A percentile compares a stretch with the other conserved stretches of the same genome.
phyloP scores from a whole-genome alignment of 2,797 vertebrate genomes.

The Hyperoplus lanceolatus region DNA sequence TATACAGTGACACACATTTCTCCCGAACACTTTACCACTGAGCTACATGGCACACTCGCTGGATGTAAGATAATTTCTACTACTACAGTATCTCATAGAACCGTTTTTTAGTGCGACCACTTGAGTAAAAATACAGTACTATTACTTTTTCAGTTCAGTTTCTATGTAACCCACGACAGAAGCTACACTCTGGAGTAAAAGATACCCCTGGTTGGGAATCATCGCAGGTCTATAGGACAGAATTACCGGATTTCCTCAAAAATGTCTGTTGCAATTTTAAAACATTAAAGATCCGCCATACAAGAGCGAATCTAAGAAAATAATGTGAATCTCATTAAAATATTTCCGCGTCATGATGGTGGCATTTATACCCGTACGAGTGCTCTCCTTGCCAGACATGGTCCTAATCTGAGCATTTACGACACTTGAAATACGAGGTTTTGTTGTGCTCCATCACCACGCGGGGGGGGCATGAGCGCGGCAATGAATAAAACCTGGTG shows the following conservation, averaged over 20 bases:
- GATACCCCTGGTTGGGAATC: background rate
- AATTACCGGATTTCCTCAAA: background rate
- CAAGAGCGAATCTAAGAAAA: slow-evolving; percentile 1
- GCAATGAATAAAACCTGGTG: slow-evolving; percentile 72
- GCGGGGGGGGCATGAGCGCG: slow-evolving; percentile 55
- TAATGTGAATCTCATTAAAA: slow-evolving; percentile 14
- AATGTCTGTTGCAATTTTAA: background rate
- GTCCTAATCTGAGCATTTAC: slow-evolving; percentile 69
- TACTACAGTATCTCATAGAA: no score
- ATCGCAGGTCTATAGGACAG: background rate
- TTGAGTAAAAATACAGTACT: no score
- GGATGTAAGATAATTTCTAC: no score
- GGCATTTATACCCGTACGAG: slow-evolving; percentile 31
- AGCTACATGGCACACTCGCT: no score
- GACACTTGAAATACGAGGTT: slow-evolving; percentile 64
- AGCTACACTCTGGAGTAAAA: background rate
- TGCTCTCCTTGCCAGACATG: slow-evolving; percentile 56
- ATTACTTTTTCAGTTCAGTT: no score
- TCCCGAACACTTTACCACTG: background rate
- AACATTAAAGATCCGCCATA: background rate
- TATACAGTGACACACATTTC: no score
- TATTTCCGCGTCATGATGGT: slow-evolving; percentile 17
- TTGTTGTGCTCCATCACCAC: slow-evolving; percentile 67
- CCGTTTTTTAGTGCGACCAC: no score
- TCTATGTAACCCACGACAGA: no score